Evolutionary conservation across 37 sponge, comb jelly and placozoan species (phyloP).

Genomic region (Spongilla lacustris): DNA sequence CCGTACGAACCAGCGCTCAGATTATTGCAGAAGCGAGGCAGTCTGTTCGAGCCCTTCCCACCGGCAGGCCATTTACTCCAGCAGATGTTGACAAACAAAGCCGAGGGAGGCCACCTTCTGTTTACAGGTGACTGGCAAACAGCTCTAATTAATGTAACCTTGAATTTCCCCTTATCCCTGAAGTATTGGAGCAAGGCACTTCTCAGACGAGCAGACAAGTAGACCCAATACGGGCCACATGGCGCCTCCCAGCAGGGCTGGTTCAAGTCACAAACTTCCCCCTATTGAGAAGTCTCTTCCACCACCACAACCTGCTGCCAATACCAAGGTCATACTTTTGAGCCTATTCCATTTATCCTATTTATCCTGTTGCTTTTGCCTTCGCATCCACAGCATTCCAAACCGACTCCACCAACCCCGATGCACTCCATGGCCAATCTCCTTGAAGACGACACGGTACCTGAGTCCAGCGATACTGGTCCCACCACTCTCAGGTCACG

Average conservation of each 20-base stretch:
- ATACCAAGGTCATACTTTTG: neutral
- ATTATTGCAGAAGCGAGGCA: slow-evolving; percentile 74
- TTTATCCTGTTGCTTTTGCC: no score
- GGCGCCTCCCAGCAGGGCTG: slow-evolving; percentile 58
- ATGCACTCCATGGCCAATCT: slow-evolving; percentile 34
- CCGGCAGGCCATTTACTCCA: slow-evolving; percentile 73
- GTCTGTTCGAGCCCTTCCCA: slow-evolving; percentile 51
- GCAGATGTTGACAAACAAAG: slow-evolving; percentile 27
- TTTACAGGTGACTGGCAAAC: slow-evolving; percentile 42
- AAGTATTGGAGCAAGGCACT: slow-evolving; percentile 68
- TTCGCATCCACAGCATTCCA: neutral
- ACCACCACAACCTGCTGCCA: neutral
- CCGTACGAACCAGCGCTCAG: slow-evolving; percentile 50
- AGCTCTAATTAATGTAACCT: neutral
- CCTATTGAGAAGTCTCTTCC: slow-evolving; percentile 28
- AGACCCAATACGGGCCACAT: slow-evolving; percentile 61
- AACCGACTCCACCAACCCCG: slow-evolving; percentile 55
- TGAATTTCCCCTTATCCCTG: neutral
- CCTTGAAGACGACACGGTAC: neutral
- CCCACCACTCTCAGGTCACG: neutral
- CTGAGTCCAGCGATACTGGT: neutral
- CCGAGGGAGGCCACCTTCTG: slow-evolving; percentile 75
- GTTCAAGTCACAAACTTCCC: slow-evolving; percentile 46
- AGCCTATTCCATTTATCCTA: no score
- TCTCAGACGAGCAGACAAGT: slow-evolving; percentile 52